Conservation (phyloP, 2,888 invertebrate species). For the Cyclophora punctaria region DNA sequence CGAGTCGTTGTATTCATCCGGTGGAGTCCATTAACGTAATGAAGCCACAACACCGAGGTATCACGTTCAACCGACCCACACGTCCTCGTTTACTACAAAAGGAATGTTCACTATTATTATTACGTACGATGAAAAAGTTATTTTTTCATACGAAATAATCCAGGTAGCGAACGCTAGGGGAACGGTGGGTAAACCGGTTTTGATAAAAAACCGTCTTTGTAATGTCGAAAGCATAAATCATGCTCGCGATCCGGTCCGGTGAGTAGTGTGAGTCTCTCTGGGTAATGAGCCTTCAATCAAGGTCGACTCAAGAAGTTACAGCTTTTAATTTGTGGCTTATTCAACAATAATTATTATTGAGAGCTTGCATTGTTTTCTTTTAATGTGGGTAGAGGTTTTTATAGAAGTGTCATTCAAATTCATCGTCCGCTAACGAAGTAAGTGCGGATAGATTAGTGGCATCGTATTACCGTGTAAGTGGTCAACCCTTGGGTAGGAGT, state of each 20-base stretch:
- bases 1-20: constrained; percentile 62
- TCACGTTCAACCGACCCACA: constrained; percentile 56
- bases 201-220: constrained; percentile 51
- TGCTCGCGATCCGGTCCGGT: constrained; percentile 63
- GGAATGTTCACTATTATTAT: constrained; percentile 72
- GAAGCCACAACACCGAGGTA: constrained; percentile 62
- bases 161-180: constrained; percentile 66
- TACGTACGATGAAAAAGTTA: constrained; percentile 53
- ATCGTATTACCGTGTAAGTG: no score
- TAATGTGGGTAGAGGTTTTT: no score
- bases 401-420: no score
- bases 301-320: constrained; percentile 33
- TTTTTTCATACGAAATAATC: constrained; percentile 49
- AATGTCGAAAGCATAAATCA: constrained; percentile 66
- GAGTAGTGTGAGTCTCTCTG: constrained; percentile 42
- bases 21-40: constrained; percentile 69
- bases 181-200: constrained; percentile 56
- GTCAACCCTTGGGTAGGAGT: no score
- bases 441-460: no score
- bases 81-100: constrained; percentile 68
- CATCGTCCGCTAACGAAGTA: no score
- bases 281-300: constrained; percentile 72
- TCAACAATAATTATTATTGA: no score
- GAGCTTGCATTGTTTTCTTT: no score
- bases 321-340: no score